Conservation (phyloP, 2,797 vertebrate species). For the Poecilia picta region DNA sequence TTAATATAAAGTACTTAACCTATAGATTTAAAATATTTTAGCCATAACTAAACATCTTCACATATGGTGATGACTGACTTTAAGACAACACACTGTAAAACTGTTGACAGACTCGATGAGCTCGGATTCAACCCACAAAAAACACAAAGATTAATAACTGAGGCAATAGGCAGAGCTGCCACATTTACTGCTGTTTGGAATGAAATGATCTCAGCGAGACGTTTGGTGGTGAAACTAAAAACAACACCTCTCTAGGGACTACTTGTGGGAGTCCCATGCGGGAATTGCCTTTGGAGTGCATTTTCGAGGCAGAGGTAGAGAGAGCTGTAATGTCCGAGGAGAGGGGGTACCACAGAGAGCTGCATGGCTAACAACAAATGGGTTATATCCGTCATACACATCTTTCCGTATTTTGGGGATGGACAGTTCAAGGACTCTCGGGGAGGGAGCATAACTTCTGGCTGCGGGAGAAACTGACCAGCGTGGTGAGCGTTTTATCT, state of each 20-base stretch:
- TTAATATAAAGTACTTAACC: background rate
- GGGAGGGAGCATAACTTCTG: constrained; percentile 46
- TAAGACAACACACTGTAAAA: background rate
- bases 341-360: constrained; percentile 65
- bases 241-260: constrained; percentile 1
- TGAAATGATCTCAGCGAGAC: background rate
- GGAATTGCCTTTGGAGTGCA: constrained; percentile 40
- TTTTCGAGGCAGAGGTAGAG: constrained; percentile 75
- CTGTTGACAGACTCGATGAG: background rate
- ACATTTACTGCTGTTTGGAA: background rate
- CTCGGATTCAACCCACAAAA: background rate
- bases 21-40: background rate
- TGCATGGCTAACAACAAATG: constrained; percentile 61
- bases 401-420: constrained; percentile 65
- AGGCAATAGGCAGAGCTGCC: background rate
- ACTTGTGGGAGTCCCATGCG: background rate
- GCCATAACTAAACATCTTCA: background rate
- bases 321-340: constrained; percentile 69
- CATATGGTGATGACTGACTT: background rate
- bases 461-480: constrained; percentile 61
- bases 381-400: constrained; percentile 69
- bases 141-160: background rate
- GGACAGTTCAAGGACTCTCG: constrained; percentile 70
- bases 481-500: constrained; percentile 49
- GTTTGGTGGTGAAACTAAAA: constrained; percentile 4